phyloP scores from a whole-genome alignment of 2,113 vertebrate species.

The Fregetta grallaria region DNA sequence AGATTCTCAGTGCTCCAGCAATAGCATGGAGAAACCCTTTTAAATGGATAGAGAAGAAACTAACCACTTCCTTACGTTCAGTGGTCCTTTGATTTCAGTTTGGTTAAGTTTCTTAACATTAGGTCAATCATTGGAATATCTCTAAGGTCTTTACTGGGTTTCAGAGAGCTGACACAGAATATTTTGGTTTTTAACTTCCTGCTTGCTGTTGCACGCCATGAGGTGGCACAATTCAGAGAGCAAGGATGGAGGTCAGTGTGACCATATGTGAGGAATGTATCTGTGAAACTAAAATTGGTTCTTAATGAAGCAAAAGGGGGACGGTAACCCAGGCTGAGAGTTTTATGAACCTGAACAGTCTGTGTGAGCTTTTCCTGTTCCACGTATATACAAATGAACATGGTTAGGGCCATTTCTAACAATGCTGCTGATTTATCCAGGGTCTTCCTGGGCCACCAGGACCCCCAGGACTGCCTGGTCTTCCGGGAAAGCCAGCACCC shows the following conservation, averaged over 20 bases:
- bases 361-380: not conserved
- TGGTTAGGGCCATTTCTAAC: not conserved
- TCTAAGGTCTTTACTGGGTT: not conserved
- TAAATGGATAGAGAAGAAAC: not conserved
- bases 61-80: not conserved
- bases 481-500: slow-evolving; percentile 79
- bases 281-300: not conserved
- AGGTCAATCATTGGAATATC: accelerated
- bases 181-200: not conserved
- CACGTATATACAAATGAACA: not conserved
- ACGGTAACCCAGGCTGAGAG: not conserved
- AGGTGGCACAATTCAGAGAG: not conserved
- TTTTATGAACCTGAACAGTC: not conserved
- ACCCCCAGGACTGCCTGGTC: slow-evolving; percentile 71
- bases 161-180: not conserved
- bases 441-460: slow-evolving; percentile 84
- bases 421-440: slow-evolving; percentile 59
- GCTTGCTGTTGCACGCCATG: not conserved
- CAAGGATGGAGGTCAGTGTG: not conserved
- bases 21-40: not conserved
- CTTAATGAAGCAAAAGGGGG: not conserved
- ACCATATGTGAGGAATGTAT: not conserved
- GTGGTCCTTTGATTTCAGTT: not conserved
- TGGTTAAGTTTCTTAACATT: not conserved
- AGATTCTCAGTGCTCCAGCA: not conserved